Evolutionary conservation across 2,797 vertebrate genomes (phyloP).

Genomic region (Brachyrhaphis roseni): DNA sequence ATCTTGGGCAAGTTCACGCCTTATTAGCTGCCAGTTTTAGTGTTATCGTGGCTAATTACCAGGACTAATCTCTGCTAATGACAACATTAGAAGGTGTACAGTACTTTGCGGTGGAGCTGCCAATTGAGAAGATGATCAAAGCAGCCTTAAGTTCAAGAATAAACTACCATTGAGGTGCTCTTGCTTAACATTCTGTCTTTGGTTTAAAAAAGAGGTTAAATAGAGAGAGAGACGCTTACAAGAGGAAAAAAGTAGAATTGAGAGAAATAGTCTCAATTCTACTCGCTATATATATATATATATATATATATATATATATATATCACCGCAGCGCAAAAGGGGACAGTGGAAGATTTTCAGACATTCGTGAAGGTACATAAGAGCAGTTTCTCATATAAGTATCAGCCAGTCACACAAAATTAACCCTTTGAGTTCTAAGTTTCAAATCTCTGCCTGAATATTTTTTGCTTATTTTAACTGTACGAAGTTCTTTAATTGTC

Average conservation of each 20-base stretch:
- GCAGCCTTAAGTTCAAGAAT: constrained; percentile 54
- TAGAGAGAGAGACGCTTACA: neutral
- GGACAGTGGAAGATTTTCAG: neutral
- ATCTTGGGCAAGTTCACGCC: constrained; percentile 46
- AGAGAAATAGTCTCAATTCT: constrained; percentile 32
- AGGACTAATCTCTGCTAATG: constrained; percentile 72
- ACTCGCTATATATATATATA: neutral
- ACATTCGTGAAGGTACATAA: neutral
- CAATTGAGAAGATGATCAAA: constrained; percentile 51
- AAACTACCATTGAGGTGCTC: constrained; percentile 37
- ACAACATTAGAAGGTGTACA: constrained; percentile 60
- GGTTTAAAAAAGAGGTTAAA: constrained; percentile 22
- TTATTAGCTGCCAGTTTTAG: constrained; percentile 67
- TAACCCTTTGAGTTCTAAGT: too few species aligned
- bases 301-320: too few species aligned
- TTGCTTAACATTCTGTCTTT: constrained; percentile 22
- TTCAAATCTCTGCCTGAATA: too few species aligned
- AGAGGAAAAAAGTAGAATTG: constrained; percentile 16
- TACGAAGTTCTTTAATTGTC: too few species aligned
- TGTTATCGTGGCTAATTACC: constrained; percentile 67
- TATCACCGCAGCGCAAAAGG: neutral
- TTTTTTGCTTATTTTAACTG: too few species aligned
- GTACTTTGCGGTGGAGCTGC: constrained; percentile 49
- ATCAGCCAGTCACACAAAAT: neutral
- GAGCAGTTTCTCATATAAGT: neutral